A percentile compares a stretch with the other conserved stretches of the same genome.
Evolutionary conservation across 2,113 vertebrate species (phyloP).

Genomic region (Pterophyllum scalare): DNA sequence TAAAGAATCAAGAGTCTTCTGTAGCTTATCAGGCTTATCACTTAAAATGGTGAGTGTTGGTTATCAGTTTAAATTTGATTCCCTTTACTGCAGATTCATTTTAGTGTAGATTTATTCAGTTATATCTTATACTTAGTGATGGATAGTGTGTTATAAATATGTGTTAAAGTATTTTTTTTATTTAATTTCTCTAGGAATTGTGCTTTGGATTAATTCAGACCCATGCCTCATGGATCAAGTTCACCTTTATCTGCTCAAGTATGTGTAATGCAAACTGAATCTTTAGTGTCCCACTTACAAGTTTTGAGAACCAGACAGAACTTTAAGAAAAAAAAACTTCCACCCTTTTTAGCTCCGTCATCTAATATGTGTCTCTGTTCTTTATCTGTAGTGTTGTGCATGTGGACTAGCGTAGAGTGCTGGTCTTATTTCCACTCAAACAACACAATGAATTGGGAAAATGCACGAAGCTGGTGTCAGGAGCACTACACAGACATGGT

Average conservation of each 20-base stretch:
- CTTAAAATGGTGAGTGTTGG: constrained; percentile 70
- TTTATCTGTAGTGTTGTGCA: constrained; percentile 71
- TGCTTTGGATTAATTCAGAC: constrained; percentile 9
- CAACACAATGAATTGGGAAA: constrained; percentile 77
- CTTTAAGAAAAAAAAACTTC: too few relatives aligned
- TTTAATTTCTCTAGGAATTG: constrained; percentile 32
- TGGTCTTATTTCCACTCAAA: constrained; percentile 87
- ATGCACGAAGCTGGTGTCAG: constrained; percentile 84
- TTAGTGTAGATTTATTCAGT: background rate
- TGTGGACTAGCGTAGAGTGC: constrained; percentile 69
- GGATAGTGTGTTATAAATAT: background rate
- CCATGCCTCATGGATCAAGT: constrained; percentile 24
- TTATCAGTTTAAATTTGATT: background rate
- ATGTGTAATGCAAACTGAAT: background rate
- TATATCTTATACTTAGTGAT: background rate
- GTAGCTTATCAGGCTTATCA: background rate
- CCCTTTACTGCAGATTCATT: background rate
- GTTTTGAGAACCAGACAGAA: background rate
- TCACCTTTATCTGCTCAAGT: constrained; percentile 67
- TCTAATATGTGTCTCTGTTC: background rate
- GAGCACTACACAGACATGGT: constrained; percentile 88
- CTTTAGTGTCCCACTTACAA: background rate
- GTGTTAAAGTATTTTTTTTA: background rate
- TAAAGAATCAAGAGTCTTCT: background rate
- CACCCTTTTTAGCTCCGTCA: background rate